A percentile compares a stretch with the other conserved stretches of the same genome.
These are phyloP conservation scores for Raphicerus campestris DNA, from an alignment of 2,113 vertebrate genomes.

Conservation along the genomic window DNA sequence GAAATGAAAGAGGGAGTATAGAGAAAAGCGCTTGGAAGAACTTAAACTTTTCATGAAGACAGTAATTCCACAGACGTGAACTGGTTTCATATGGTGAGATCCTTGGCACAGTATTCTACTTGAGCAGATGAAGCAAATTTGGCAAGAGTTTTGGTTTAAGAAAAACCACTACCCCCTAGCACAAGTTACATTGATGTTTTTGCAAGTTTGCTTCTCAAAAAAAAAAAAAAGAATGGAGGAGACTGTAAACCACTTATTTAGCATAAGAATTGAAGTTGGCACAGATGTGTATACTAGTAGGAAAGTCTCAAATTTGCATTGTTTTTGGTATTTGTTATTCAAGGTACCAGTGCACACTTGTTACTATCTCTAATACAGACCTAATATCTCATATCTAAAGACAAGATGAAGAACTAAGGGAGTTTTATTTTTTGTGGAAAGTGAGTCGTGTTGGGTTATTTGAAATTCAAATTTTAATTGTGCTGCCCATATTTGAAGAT, in stretches of 20 bases:
- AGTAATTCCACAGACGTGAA: background rate
- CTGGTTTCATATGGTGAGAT: constrained; percentile 22
- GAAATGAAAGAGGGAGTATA: constrained; percentile 49
- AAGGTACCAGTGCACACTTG: constrained; percentile 52
- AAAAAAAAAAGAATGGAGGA: background rate
- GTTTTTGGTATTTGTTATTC: constrained; percentile 30
- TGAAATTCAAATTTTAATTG: constrained; percentile 42
- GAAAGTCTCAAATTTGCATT: constrained; percentile 40
- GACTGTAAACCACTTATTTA: constrained; percentile 51
- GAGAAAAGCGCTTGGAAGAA: constrained; percentile 57
- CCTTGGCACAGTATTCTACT: constrained; percentile 36
- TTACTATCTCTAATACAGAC: constrained; percentile 11
- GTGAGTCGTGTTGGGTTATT: constrained; percentile 13
- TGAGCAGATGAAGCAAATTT: constrained; percentile 40
- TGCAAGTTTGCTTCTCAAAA: constrained; percentile 46
- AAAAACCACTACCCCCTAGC: constrained; percentile 32
- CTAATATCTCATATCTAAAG: constrained; percentile 37
- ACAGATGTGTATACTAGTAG: constrained; percentile 38
- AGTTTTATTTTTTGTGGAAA: constrained; percentile 43
- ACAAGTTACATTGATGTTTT: constrained; percentile 30
- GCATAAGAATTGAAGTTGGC: constrained; percentile 52
- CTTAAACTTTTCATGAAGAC: constrained; percentile 27
- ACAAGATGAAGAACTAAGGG: constrained; percentile 31
- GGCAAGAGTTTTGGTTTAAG: constrained; percentile 15
- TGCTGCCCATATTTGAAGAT: constrained; percentile 55